Base-by-base conservation (phyloP, 2,113 vertebrate species). In the Notarius lentiginosus region DNA sequence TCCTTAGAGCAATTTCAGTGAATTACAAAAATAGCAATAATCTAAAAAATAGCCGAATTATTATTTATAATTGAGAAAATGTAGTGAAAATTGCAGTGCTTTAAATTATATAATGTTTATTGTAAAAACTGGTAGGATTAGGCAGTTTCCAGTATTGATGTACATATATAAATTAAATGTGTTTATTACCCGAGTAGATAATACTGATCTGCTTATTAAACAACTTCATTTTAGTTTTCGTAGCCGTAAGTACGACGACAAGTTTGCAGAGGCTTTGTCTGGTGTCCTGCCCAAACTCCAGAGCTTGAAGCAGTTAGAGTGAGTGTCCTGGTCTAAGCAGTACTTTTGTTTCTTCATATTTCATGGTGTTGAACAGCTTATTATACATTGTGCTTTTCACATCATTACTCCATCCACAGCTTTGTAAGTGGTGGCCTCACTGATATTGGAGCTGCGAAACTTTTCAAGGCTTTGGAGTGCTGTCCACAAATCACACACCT, bases 191-290 rank as follows among this genome's bases (percentile, higher is more conserved):
- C 53, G 20, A 53, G 27, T 55, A 77, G 15, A 12, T 51, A 24
- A 41, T 1, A 5, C 22, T 49, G 41, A 63, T 18, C 18, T 18
- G 5, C 5, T 24, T 84, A 20, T 56, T 49, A 72, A 58, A 34
- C 55, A 91, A 4, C 91, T 60, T 89, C 79, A 82, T 22, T 84
- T 87, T 89, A 99, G 97, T 87, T 98, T 99, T 91, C 96, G 92
- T n/a, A 94, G 96, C 85, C 95, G 97, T 76, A 98, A 94, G 66
- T 97, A 95, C 60, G 95, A 94, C 0, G 92, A 97, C 27, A 93
- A 90, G 84, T 98, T 99, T 92, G 97, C 96, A 7, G 94, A 96
- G 91, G 96, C 94, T 88, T 93, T 99, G 89, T 94, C 96, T 10
- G 94, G 89, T 87, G 91, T 89, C 86, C 88, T 99, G 85, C 92